Conservation (phyloP, 2,888 invertebrate species). For the Xestia c-nigrum region DNA sequence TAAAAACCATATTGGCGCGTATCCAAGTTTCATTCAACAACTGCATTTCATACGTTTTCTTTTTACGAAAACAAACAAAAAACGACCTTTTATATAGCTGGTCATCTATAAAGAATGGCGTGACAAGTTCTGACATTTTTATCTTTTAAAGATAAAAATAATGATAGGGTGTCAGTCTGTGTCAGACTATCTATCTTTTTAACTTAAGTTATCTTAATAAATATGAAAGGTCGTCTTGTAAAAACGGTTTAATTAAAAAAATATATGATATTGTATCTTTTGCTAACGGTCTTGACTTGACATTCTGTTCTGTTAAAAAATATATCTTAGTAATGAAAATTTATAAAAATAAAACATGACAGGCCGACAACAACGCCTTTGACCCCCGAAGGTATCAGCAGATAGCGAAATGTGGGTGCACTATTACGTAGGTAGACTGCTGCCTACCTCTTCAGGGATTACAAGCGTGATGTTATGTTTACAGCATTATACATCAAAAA, state of each 20-base stretch:
- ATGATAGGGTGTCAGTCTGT: slow-evolving; percentile 21
- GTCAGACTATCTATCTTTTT: neutral
- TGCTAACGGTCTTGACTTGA: neutral
- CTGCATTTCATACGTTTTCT: slow-evolving; percentile 45
- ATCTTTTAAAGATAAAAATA: slow-evolving; percentile 35
- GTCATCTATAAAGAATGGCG: slow-evolving; percentile 18
- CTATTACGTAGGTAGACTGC: too few species aligned
- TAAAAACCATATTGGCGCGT: slow-evolving; percentile 37
- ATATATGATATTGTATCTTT: neutral
- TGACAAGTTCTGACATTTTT: slow-evolving; percentile 23
- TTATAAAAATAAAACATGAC: neutral
- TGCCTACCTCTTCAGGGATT: too few species aligned
- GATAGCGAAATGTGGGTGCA: too few species aligned
- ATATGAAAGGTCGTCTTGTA: slow-evolving; percentile 1
- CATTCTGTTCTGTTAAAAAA: neutral
- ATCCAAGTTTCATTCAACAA: slow-evolving; percentile 34
- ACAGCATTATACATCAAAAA: neutral
- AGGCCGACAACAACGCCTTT: neutral
- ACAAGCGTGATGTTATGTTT: too few species aligned
- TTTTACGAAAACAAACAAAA: slow-evolving; percentile 33
- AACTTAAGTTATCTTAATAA: slow-evolving; percentile 15
- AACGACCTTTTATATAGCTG: slow-evolving; percentile 4
- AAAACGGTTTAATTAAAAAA: neutral
- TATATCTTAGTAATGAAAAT: neutral
- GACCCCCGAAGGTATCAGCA: neutral